Evolutionary conservation across 2,113 vertebrate species (phyloP).

Genomic region (Dryoscopus gambensis): DNA sequence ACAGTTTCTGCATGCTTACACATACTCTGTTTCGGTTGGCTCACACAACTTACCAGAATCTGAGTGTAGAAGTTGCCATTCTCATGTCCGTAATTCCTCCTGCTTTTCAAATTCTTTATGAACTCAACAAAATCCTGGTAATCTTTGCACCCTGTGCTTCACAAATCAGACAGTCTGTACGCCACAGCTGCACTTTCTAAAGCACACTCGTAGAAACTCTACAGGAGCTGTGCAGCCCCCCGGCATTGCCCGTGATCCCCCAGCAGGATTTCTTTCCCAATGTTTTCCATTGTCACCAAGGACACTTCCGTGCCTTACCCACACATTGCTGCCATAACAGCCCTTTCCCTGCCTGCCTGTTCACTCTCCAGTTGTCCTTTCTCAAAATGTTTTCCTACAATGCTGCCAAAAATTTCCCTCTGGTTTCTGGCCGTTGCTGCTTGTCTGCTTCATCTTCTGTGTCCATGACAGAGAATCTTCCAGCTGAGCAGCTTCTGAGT

Average conservation of each 20-base stretch:
- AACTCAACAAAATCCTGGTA: not conserved
- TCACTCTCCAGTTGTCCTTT: not conserved
- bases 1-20: not conserved
- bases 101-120: not conserved
- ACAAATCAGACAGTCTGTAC: not conserved
- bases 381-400: not conserved
- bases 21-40: rapidly evolving
- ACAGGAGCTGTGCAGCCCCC: not conserved
- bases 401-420: not conserved
- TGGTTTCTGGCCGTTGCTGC: not conserved
- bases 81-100: not conserved
- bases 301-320: not conserved
- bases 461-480: not conserved
- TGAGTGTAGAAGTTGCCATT: not conserved
- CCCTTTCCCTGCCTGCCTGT: not conserved
- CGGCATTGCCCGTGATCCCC: too few species aligned
- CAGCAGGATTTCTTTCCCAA: not conserved
- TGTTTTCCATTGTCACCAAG: not conserved
- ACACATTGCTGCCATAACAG: rapidly evolving
- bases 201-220: not conserved
- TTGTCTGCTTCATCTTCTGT: not conserved
- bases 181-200: not conserved
- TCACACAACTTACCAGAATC: not conserved
- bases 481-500: not conserved
- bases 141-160: not conserved